Evolutionary conservation across 2,797 vertebrate species (phyloP).

Genomic region (Catamblyrhynchus diadema): DNA sequence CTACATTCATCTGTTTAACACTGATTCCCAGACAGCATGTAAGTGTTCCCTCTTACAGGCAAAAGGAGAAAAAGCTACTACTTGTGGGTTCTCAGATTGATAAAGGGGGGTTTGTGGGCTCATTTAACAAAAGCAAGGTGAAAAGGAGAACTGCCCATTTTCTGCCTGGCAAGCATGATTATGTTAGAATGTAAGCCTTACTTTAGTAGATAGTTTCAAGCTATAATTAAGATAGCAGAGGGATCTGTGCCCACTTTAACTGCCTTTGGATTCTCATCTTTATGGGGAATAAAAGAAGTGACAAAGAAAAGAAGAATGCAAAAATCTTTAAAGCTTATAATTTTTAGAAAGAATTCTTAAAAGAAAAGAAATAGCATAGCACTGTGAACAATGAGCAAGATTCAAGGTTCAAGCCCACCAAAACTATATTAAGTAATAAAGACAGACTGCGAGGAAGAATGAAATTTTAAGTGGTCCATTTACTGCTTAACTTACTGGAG

Average conservation of each 20-base stretch:
- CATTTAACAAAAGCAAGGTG: not conserved
- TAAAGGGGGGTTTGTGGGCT: not conserved
- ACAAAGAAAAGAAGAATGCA: not conserved
- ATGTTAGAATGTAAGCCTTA: not conserved
- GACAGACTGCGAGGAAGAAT: not conserved
- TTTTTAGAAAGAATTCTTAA: not conserved
- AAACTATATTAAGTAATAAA: not conserved
- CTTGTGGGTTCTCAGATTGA: not conserved
- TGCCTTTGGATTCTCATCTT: not conserved
- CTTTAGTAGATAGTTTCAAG: not conserved
- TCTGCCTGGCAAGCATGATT: not conserved
- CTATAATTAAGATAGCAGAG: not conserved
- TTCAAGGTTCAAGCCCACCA: not conserved
- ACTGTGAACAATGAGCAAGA: not conserved
- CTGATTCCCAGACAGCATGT: not conserved
- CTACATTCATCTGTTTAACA: not conserved
- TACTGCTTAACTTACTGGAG: not conserved
- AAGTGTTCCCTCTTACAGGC: not conserved
- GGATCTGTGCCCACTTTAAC: not conserved
- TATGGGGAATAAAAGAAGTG: not conserved
- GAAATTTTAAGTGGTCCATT: slow-evolving; percentile 1
- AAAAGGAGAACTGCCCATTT: not conserved
- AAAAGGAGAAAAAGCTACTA: not conserved
- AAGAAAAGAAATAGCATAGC: not conserved
- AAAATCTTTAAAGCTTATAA: not conserved